Base-by-base conservation (phyloP, 2,113 vertebrate genomes). In the Gymnarchus niloticus region DNA sequence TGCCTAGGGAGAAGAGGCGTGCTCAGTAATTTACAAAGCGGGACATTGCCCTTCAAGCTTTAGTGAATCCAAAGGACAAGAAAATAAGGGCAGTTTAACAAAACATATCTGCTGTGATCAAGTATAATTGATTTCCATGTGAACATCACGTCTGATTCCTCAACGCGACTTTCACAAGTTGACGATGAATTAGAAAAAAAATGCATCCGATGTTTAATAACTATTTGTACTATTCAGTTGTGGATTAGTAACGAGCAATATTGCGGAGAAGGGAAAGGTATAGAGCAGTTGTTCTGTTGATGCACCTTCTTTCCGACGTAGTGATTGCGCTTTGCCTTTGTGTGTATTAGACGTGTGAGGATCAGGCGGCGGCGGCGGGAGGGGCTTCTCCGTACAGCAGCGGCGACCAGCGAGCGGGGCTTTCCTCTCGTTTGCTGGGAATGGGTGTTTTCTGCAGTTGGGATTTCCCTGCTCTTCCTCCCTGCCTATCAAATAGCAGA, bases 371-470 rank as follows among this genome's bases (percentile, higher is more conserved):
- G 61, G 57, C 23, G 57, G 37, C 44, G 10, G 46, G 33, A 51
- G n/a, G 9, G 59, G 37, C 41, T 28, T 69, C 44, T 49, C 59
- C n/a, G 46, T 3, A 46, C 23, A 10, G 46, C 46, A 78, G 46
- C 44, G 83, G 57, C 83, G 48, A 48, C 3, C 5, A 49, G 83
- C 28, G 83, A 80, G 21, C 52, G 46, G 84, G 84, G 84, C 84
- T 85, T 85, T 78, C 84, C 84, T 85, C 84, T 7, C 17, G 49
- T 78, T 78, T 52, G 69, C 52, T 14, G 37, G 83, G 83, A 84
- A 84, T 46, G 84, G 84, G 73, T 85, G 23, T 85, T 85, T 85
- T 85, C 84, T 85, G 84, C 84, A 57, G 49, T 57, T 80, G 84
- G 84, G 84, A 57, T 85, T 85, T 85, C 84, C 84, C 84, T 80